Evolutionary conservation across 2,797 vertebrate genomes (phyloP).

Genomic region (Hippocampus kuda): DNA sequence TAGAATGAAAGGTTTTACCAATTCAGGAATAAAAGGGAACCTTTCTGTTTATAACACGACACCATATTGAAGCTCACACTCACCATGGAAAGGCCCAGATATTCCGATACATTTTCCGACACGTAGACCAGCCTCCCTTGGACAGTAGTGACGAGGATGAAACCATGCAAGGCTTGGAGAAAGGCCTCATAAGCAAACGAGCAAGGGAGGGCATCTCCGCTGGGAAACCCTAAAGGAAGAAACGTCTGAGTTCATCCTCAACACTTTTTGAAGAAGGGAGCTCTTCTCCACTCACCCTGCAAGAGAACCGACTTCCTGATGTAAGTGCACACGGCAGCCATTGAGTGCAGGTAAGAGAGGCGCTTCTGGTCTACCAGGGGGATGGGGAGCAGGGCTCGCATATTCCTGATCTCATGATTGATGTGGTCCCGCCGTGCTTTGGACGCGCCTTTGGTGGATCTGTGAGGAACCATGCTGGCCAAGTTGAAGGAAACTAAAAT

Average conservation of each 20-base stretch:
- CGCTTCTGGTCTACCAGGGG: slow-evolving; percentile 64
- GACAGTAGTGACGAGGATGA: slow-evolving; percentile 66
- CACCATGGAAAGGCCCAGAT: slow-evolving; percentile 77
- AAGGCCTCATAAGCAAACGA: slow-evolving; percentile 54
- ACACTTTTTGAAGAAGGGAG: slow-evolving; percentile 17
- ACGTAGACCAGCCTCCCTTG: slow-evolving; percentile 72
- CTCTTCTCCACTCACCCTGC: slow-evolving; percentile 44
- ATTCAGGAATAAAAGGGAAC: not conserved
- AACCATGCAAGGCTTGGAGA: slow-evolving; percentile 70
- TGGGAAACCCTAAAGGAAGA: slow-evolving; percentile 38
- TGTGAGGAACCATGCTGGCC: slow-evolving; percentile 55
- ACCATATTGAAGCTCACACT: slow-evolving; percentile 26
- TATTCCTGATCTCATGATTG: slow-evolving; percentile 72
- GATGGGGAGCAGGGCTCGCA: slow-evolving; percentile 76
- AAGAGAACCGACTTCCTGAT: slow-evolving; percentile 65
- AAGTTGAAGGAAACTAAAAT: slow-evolving; percentile 25
- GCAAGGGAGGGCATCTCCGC: slow-evolving; percentile 8
- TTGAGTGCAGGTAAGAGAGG: slow-evolving; percentile 81
- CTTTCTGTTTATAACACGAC: not conserved
- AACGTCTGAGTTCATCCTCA: slow-evolving; percentile 19
- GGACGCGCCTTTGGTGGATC: slow-evolving; percentile 84
- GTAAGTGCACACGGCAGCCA: slow-evolving; percentile 74
- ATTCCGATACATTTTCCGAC: slow-evolving; percentile 73
- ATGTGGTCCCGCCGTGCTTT: slow-evolving; percentile 82
- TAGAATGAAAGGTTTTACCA: not conserved